phyloP scores from a whole-genome alignment of 2,113 vertebrate genomes.

The Phocoena sinus region DNA sequence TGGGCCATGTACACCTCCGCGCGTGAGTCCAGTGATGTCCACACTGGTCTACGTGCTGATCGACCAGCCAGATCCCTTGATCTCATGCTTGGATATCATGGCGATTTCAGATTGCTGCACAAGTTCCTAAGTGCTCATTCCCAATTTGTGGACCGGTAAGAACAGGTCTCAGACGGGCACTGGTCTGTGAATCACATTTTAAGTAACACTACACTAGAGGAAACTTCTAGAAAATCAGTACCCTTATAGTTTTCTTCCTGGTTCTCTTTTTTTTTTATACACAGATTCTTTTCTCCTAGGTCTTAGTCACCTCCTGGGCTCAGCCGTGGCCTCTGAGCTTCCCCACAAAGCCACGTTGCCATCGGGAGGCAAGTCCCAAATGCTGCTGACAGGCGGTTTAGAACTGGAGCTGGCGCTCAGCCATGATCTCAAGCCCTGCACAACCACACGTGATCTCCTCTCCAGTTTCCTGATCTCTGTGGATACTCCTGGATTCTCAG shows the following conservation, averaged over 20 bases:
- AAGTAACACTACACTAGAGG: neutral
- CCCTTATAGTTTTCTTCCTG: neutral
- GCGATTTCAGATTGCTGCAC: neutral
- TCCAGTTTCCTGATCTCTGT: neutral
- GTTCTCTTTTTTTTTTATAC: neutral
- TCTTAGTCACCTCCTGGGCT: neutral
- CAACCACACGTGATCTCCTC: neutral
- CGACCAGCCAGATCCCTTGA: accelerated
- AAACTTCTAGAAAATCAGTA: neutral
- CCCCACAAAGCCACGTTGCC: neutral
- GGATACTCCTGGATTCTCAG: neutral
- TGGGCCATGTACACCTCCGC: accelerated
- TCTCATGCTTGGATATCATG: neutral
- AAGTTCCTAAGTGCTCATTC: neutral
- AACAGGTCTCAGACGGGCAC: neutral
- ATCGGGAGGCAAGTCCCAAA: neutral
- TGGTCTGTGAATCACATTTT: neutral
- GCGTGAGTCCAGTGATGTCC: accelerated
- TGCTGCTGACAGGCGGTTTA: neutral
- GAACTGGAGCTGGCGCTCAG: neutral
- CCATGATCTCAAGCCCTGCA: neutral
- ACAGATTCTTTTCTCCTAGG: neutral
- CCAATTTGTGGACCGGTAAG: neutral
- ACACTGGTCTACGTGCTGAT: accelerated
- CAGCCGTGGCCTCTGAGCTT: neutral